Percentiles rank a stretch among this genome's conserved stretches.
Conservation (phyloP, 2,888 invertebrate genomes). For the Agrotis ipsilon region DNA sequence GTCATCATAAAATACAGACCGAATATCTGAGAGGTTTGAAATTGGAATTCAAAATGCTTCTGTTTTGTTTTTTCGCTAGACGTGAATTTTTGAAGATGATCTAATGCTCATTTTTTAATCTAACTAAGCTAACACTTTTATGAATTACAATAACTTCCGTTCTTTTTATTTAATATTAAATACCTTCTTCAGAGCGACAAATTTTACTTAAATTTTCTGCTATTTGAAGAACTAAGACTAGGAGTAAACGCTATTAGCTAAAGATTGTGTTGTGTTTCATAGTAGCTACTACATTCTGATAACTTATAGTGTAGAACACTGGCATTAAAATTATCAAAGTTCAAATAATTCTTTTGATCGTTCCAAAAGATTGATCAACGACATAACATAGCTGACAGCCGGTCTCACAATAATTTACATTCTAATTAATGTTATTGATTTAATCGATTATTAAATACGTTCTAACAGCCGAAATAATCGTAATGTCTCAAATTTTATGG, state of each 20-base stretch:
- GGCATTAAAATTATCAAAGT: neutral
- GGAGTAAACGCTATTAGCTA: too few species aligned
- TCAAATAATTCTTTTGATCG: neutral
- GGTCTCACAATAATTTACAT: constrained; percentile 31
- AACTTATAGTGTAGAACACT: too few species aligned
- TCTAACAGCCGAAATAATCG: constrained; percentile 47
- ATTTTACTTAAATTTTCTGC: too few species aligned
- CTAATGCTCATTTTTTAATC: too few species aligned
- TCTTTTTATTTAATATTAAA: too few species aligned
- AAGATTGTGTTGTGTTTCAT: too few species aligned
- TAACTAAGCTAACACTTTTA: too few species aligned
- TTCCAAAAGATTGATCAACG: constrained; percentile 19
- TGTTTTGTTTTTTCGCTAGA: constrained; percentile 14
- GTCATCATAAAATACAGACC: constrained; percentile 61
- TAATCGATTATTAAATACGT: constrained; percentile 61
- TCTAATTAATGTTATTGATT: constrained; percentile 49
- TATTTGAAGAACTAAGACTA: too few species aligned
- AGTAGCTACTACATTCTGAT: too few species aligned
- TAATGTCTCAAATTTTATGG: constrained; percentile 59
- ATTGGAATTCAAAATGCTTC: constrained; percentile 37
- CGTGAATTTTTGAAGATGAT: too few species aligned
- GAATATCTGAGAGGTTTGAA: constrained; percentile 35
- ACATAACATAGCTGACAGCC: constrained; percentile 25
- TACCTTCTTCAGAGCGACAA: too few species aligned
- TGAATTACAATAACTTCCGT: too few species aligned